Evolutionary conservation across 2,888 invertebrate genomes (phyloP).

Genomic region (Limnephilus lunatus): DNA sequence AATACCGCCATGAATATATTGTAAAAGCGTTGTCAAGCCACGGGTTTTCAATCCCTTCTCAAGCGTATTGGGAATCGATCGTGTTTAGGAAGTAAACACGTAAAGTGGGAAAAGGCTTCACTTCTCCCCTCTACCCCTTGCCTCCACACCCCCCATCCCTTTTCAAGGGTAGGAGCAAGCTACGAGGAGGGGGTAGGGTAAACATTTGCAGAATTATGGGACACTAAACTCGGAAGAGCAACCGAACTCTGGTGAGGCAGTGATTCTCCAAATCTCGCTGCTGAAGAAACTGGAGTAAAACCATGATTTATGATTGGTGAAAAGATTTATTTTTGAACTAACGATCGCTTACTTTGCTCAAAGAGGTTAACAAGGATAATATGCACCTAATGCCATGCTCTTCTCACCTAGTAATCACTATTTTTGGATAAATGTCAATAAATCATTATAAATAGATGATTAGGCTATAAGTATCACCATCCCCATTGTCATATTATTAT

Average conservation of each 20-base stretch:
- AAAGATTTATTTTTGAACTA: not conserved
- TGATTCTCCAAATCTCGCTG: not conserved
- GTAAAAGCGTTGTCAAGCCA: not conserved
- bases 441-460: no score
- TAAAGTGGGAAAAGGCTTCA: conserved; percentile 26
- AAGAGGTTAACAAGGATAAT: not conserved
- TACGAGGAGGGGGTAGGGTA: not conserved
- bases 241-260: not conserved
- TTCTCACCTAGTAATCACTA: not conserved
- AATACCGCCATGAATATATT: not conserved
- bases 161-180: not conserved
- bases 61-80: conserved; percentile 45
- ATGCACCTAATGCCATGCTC: not conserved
- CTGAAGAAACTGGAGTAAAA: not conserved
- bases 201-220: conserved; percentile 47
- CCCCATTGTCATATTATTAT: no score
- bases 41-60: not conserved
- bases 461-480: no score
- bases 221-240: conserved; percentile 37
- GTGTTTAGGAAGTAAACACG: conserved; percentile 46
- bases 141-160: no score
- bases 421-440: no score
- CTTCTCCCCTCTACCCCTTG: not conserved
- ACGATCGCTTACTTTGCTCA: not conserved
- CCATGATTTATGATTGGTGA: not conserved